phyloP scores from a whole-genome alignment of 2,797 vertebrate species.

The Acrossocheilus fasciatus region DNA sequence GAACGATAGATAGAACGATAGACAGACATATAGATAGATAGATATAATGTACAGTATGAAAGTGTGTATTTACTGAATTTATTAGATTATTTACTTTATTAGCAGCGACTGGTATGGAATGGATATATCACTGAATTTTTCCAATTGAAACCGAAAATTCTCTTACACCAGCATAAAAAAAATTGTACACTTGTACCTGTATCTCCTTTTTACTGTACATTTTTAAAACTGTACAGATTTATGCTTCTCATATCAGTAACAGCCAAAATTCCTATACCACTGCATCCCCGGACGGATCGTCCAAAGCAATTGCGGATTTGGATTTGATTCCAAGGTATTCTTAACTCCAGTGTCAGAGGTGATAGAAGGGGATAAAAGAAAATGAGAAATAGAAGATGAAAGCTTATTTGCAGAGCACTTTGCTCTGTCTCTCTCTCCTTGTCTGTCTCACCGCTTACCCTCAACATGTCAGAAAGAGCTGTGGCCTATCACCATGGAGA shows the following conservation, averaged over 20 bases:
- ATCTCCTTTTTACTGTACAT: neutral
- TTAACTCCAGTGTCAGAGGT: conserved; percentile 12
- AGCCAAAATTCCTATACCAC: neutral
- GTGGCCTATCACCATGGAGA: conserved; percentile 82
- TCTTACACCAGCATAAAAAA: neutral
- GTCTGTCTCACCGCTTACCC: conserved; percentile 50
- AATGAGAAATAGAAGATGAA: conserved; percentile 40
- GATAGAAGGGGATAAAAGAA: conserved; percentile 13
- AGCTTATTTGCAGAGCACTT: conserved; percentile 31
- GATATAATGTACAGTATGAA: neutral
- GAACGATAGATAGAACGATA: neutral
- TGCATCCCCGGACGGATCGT: neutral
- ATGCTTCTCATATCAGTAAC: no score
- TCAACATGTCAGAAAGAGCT: conserved; percentile 62
- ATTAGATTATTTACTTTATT: neutral
- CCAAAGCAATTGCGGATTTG: conserved; percentile 16
- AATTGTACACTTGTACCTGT: neutral
- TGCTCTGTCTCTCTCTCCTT: neutral
- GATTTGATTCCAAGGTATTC: conserved; percentile 2
- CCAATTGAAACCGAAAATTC: neutral
- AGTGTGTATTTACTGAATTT: neutral
- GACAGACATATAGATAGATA: neutral
- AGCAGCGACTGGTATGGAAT: neutral
- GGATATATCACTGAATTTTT: neutral
- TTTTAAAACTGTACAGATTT: neutral